Conservation (phyloP, 1,140 invertebrate genomes). For the Saccostrea echinata region DNA sequence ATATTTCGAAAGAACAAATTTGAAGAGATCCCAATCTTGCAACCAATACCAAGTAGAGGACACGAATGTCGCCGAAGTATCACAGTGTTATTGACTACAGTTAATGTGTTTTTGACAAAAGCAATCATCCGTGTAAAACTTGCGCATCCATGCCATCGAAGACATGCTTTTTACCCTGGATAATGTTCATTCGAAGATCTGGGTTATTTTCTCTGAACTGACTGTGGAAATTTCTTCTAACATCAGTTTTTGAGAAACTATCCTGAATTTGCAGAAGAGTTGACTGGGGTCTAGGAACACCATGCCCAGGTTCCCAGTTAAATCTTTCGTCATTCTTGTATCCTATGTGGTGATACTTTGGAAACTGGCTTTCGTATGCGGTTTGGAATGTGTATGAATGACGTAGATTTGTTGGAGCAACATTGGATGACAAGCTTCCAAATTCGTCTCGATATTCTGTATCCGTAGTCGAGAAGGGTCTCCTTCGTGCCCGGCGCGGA, state of each 20-base stretch:
- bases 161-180: conserved; percentile 73
- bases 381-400: conserved; percentile 62
- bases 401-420: conserved; percentile 68
- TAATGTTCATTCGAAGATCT: conserved; percentile 74
- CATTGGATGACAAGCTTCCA: conserved; percentile 67
- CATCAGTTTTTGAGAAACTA: conserved; percentile 71
- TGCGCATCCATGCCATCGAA: conserved; percentile 74
- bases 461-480: conserved; percentile 49
- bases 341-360: conserved; percentile 65
- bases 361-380: conserved; percentile 71
- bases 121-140: conserved; percentile 69
- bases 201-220: conserved; percentile 73
- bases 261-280: conserved; percentile 72
- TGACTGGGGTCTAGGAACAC: conserved; percentile 73
- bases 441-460: conserved; percentile 72
- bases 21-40: conserved; percentile 1
- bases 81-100: background rate
- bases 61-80: background rate
- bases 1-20: conserved; percentile 19
- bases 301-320: conserved; percentile 72
- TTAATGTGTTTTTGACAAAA: background rate
- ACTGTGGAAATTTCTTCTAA: conserved; percentile 68
- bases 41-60: background rate
- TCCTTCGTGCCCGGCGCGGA: conserved; percentile 38
- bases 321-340: conserved; percentile 75